These are phyloP conservation scores for Rhegmatorhina hoffmannsi DNA, from an alignment of 2,113 vertebrate species.

Conservation along the genomic window DNA sequence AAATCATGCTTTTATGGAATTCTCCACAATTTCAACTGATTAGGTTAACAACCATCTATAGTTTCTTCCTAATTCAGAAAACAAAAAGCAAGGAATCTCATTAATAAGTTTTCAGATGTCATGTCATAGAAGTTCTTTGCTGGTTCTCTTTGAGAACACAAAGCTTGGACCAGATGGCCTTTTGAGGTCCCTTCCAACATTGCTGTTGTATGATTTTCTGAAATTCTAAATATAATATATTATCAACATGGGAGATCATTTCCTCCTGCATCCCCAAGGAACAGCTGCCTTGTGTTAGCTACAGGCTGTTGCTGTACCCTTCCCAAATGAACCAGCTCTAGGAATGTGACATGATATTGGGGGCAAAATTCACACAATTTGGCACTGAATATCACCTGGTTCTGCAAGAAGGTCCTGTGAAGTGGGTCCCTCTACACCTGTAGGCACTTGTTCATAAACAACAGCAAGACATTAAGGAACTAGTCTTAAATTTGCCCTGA, in stretches of 20 bases:
- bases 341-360: background rate
- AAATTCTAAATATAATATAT: background rate
- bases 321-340: background rate
- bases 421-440: background rate
- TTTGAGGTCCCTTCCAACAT: background rate
- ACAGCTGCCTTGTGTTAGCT: background rate
- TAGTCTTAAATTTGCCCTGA: background rate
- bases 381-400: background rate
- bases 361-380: background rate
- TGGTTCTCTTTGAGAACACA: background rate
- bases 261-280: background rate
- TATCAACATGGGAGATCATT: background rate
- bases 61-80: conserved; percentile 17
- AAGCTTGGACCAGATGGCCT: background rate
- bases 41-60: background rate
- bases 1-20: conserved; percentile 5
- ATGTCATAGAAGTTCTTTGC: background rate
- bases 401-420: background rate
- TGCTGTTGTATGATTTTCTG: background rate
- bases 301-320: background rate
- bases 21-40: conserved; percentile 44
- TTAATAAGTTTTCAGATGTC: background rate
- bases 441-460: background rate
- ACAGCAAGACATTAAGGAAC: background rate
- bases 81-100: background rate